Percentiles rank a stretch among this genome's conserved stretches.
Evolutionary conservation across 2,797 vertebrate species (phyloP).

Genomic region (Scarus forsteni): DNA sequence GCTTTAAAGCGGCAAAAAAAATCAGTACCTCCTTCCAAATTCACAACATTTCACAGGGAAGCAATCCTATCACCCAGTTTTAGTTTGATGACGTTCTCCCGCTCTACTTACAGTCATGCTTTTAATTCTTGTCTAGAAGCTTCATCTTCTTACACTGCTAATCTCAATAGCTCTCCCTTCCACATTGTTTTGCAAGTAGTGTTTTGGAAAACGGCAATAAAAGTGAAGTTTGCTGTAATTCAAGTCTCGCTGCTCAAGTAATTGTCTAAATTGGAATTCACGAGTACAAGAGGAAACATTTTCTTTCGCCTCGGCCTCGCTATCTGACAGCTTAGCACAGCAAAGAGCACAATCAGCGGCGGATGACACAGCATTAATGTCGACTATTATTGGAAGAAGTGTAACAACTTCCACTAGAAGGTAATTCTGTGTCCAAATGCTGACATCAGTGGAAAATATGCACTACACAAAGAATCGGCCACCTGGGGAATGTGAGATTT

Average conservation of each 20-base stretch:
- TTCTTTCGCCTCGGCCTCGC: slow-evolving; percentile 36
- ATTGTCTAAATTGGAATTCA: slow-evolving; percentile 55
- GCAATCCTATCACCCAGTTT: slow-evolving; percentile 28
- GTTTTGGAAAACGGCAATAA: slow-evolving; percentile 48
- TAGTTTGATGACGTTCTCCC: slow-evolving; percentile 20
- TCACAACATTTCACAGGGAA: slow-evolving; percentile 10
- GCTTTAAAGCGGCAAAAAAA: slow-evolving; percentile 37
- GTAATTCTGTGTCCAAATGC: slow-evolving; percentile 56
- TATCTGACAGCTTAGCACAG: slow-evolving; percentile 56
- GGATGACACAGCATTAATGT: slow-evolving; percentile 50
- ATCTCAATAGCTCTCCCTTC: slow-evolving; percentile 50
- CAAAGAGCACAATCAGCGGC: slow-evolving; percentile 51
- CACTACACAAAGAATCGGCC: slow-evolving; percentile 38
- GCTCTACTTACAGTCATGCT: slow-evolving; percentile 33
- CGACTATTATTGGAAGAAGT: slow-evolving; percentile 23
- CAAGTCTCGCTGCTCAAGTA: slow-evolving; percentile 45
- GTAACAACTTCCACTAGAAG: slow-evolving; percentile 56
- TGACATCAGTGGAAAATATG: slow-evolving; percentile 77
- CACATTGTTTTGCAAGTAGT: slow-evolving; percentile 38
- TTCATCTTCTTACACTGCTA: slow-evolving; percentile 50
- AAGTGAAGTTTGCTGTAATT: slow-evolving; percentile 48
- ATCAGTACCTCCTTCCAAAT: slow-evolving; percentile 33
- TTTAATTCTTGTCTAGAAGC: slow-evolving; percentile 50
- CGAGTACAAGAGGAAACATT: slow-evolving; percentile 58
- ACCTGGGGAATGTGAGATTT: slow-evolving; percentile 55